phyloP scores from a whole-genome alignment of 2,113 vertebrate species.

The Eolophus roseicapilla region DNA sequence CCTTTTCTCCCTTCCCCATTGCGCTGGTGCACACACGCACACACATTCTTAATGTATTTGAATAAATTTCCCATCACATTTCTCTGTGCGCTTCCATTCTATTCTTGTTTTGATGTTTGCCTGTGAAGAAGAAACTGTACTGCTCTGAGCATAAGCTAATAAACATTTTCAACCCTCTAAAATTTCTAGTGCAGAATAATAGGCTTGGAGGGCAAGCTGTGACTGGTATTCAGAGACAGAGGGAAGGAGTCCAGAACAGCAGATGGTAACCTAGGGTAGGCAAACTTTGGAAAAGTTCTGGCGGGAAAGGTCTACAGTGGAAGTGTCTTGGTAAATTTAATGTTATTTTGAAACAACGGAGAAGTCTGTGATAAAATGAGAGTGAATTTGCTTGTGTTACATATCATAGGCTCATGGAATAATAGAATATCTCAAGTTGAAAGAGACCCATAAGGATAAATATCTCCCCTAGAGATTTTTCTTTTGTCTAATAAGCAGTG shows the following conservation, averaged over 20 bases:
- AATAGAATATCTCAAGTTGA: not conserved
- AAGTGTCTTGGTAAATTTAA: not conserved
- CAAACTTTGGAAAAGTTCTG: not conserved
- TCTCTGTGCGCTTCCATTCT: not conserved
- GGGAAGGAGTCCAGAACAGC: conserved; percentile 9
- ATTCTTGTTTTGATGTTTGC: not conserved
- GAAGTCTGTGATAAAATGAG: not conserved
- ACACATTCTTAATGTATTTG: not conserved
- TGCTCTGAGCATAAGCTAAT: not conserved
- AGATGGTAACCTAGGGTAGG: conserved; percentile 1
- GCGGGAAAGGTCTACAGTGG: not conserved
- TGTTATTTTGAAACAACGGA: not conserved
- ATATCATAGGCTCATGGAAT: not conserved
- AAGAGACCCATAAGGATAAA: not conserved
- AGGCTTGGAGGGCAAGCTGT: conserved; percentile 5
- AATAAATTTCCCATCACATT: not conserved
- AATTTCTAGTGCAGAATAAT: conserved; percentile 7
- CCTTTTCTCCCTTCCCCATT: not conserved
- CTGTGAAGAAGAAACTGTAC: not conserved
- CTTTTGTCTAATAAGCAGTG: not conserved
- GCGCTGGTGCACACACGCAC: rapidly evolving
- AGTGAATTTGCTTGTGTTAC: not conserved
- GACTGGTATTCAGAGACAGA: not conserved
- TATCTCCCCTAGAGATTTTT: not conserved
- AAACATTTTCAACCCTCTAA: not conserved